Percentiles rank a stretch among this genome's conserved stretches.
Conservation (phyloP, 2,113 vertebrate genomes). For the Osmerus mordax region DNA sequence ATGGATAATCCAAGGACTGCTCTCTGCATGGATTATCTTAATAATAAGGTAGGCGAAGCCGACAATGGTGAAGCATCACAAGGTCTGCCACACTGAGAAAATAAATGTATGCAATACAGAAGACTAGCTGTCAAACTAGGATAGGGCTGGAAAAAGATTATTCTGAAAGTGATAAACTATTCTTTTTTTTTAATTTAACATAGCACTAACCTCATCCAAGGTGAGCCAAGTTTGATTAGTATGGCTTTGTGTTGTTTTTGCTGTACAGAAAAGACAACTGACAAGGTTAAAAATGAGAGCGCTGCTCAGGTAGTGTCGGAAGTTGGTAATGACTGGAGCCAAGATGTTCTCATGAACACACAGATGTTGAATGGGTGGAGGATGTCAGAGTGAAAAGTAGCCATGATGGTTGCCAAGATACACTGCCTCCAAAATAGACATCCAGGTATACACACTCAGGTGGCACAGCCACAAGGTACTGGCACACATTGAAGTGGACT, state of each 20-base stretch:
- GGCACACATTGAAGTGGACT: constrained; percentile 71
- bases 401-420: constrained; percentile 68
- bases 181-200: background rate
- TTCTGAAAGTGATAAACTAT: background rate
- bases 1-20: constrained; percentile 42
- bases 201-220: too few relatives aligned
- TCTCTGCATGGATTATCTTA: constrained; percentile 31
- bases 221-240: too few relatives aligned
- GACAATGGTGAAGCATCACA: constrained; percentile 18
- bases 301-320: constrained; percentile 54
- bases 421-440: constrained; percentile 67
- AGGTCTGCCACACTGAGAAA: constrained; percentile 12
- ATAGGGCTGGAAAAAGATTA: constrained; percentile 5
- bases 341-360: constrained; percentile 70
- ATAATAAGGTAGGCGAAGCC: constrained; percentile 16
- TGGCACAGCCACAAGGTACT: constrained; percentile 56
- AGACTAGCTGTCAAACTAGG: background rate
- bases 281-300: constrained; percentile 27
- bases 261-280: background rate
- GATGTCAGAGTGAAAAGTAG: constrained; percentile 72
- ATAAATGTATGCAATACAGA: constrained; percentile 8
- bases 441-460: constrained; percentile 63
- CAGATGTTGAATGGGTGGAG: constrained; percentile 73
- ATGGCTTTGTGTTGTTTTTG: too few relatives aligned
- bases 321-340: constrained; percentile 61